Conservation (phyloP, 2,888 invertebrate species). For the Hirtodrosophila trivittata region DNA sequence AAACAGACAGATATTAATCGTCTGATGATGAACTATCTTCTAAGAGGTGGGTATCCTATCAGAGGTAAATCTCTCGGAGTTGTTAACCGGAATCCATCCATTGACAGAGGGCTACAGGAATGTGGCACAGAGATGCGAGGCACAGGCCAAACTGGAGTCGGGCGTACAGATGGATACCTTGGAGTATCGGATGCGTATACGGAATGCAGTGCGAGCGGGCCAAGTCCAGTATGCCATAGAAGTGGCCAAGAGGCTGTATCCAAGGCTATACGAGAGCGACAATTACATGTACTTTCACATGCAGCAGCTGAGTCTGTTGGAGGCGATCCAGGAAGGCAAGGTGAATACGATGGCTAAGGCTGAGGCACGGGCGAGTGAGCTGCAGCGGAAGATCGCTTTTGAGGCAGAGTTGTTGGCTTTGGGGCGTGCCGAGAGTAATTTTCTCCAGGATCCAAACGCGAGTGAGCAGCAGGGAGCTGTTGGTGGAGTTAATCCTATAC, state of each 20-base stretch:
- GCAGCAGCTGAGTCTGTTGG: slow-evolving; percentile 62
- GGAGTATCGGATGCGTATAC: slow-evolving; percentile 36
- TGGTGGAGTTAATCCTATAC: too few species aligned
- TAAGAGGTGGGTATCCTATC: slow-evolving; percentile 41
- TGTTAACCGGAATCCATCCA: neutral
- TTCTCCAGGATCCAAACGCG: too few species aligned
- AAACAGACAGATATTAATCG: slow-evolving; percentile 63
- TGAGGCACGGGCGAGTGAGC: too few species aligned
- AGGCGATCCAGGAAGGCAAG: slow-evolving; percentile 52
- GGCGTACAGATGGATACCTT: slow-evolving; percentile 15
- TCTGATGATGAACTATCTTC: slow-evolving; percentile 59
- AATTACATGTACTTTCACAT: slow-evolving; percentile 71
- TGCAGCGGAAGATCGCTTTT: too few species aligned
- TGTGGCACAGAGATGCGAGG: slow-evolving; percentile 44
- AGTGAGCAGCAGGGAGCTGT: too few species aligned
- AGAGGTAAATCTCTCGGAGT: neutral
- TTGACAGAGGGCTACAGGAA: slow-evolving; percentile 59
- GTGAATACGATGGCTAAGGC: slow-evolving; percentile 6
- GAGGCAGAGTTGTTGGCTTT: too few species aligned
- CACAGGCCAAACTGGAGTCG: slow-evolving; percentile 36
- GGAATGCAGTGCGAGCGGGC: slow-evolving; percentile 47
- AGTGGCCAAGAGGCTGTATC: slow-evolving; percentile 56
- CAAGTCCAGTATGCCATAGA: slow-evolving; percentile 62
- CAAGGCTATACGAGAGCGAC: slow-evolving; percentile 53
- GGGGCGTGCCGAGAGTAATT: too few species aligned